Base-by-base conservation (phyloP, 1,140 invertebrate species). In the Trachymyrmex septentrionalis region DNA sequence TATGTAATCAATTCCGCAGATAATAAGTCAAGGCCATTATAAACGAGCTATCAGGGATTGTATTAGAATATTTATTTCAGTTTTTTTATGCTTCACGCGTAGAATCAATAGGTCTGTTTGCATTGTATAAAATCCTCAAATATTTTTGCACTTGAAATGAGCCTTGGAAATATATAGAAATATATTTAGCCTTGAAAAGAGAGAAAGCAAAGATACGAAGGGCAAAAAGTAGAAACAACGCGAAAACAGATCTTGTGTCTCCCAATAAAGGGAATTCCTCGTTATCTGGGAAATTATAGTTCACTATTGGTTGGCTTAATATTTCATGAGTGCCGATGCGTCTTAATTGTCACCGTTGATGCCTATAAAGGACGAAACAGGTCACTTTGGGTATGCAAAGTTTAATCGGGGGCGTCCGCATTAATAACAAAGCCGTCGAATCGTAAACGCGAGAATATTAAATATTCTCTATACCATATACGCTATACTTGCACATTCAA, bases 401-500 rank as follows among this genome's bases (percentile, higher is more conserved):
- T 55, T 80, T 44, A 81, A 81, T 81, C 63, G 30, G 3, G 14
- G 0, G 4, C n/a, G 10, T 5, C 9, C 9, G 16, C 7, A 55
- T 69, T 69, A 14, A 50, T 66, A 19, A 66, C 38, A 27, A 63
- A 59, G 3, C 9, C 19, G 0, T 27, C 6, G 21, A 30, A 72
- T 59, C 7, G 19, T 27, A n/a, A 59, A n/a, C 6, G 50, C 2
- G 16, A 30, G 30, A 30, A 30, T 30, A 30, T 30, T 30, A 30
- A 30, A 82, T 73, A 73, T 27, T 82, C 55, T 24, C 69, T n/a
- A 0, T 3, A 0, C 3, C 12, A 48, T 21, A 14, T 44, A 34
- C 21, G 21, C 5, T 21, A 55, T 38, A 30, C 38, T 67, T 80
- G 21, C 66, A 48, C 72, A 73, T 82, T 82, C 19, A 16, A 24